A percentile compares a stretch with the other conserved stretches of the same genome.
These are phyloP conservation scores for Etia nguti DNA, from an alignment of 2,113 vertebrate genomes.

Conservation along the genomic window DNA sequence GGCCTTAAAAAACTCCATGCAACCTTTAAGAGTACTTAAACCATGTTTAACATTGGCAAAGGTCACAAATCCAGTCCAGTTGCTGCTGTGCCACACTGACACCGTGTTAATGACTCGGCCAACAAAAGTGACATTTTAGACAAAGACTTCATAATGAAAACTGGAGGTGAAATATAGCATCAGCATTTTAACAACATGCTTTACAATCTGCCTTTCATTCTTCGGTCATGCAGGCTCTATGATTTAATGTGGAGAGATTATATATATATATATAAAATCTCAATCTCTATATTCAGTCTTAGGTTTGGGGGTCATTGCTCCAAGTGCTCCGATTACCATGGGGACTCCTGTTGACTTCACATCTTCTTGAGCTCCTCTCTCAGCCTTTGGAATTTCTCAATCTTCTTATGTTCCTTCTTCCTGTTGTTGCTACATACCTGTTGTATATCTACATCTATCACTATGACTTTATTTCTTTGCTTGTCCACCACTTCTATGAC, in stretches of 20 bases:
- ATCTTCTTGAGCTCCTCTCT: neutral
- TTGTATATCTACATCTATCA: too few relatives aligned
- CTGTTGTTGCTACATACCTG: too few relatives aligned
- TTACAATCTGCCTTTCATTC: neutral
- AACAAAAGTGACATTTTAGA: neutral
- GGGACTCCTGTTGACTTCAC: neutral
- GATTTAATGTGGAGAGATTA: neutral
- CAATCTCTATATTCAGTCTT: too few relatives aligned
- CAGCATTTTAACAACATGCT: neutral
- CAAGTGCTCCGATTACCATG: neutral
- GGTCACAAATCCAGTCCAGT: neutral
- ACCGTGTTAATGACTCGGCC: neutral
- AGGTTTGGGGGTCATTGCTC: neutral
- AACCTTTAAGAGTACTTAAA: neutral
- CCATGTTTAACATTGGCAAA: neutral
- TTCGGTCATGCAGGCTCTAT: neutral
- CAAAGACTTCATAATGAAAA: neutral
- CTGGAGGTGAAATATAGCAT: neutral
- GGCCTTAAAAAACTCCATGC: neutral
- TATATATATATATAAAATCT: fast-evolving
- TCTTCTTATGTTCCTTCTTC: too few relatives aligned
- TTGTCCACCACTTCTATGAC: too few relatives aligned
- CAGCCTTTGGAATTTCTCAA: neutral
- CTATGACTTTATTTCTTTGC: too few relatives aligned
- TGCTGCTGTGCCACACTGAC: neutral